phyloP scores from a whole-genome alignment of 2,113 vertebrate genomes.

The Talpa occidentalis region DNA sequence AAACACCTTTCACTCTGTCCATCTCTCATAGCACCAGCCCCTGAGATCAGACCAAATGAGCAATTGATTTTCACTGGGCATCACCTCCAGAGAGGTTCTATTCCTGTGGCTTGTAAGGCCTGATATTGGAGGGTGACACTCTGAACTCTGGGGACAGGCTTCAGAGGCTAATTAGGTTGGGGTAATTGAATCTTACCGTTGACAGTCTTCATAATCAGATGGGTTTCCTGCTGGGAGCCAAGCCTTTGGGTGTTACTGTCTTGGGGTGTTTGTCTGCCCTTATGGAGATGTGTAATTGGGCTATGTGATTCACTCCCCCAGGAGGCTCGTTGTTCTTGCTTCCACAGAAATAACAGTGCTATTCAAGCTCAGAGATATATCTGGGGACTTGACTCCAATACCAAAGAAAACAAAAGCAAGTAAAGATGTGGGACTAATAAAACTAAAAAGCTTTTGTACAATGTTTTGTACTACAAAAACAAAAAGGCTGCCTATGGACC shows the following conservation, averaged over 20 bases:
- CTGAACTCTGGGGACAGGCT: background rate
- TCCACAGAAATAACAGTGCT: background rate
- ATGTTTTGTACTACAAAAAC: too few species aligned
- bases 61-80: background rate
- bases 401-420: too few species aligned
- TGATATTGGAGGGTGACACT: background rate
- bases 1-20: background rate
- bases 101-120: background rate
- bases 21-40: background rate
- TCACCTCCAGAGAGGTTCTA: background rate
- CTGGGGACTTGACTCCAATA: too few species aligned
- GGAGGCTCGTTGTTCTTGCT: background rate
- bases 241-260: background rate
- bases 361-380: too few species aligned
- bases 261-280: background rate
- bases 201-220: slow-evolving; percentile 48
- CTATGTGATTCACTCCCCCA: background rate
- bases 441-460: too few species aligned
- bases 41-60: background rate
- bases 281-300: background rate
- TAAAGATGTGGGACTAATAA: too few species aligned
- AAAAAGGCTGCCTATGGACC: too few species aligned
- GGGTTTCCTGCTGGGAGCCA: background rate
- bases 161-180: slow-evolving; percentile 11
- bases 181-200: slow-evolving; percentile 38